Percentiles rank a stretch among this genome's conserved stretches.
Evolutionary conservation across 2,888 invertebrate species (phyloP).

Genomic region (Amphipoea lucens): DNA sequence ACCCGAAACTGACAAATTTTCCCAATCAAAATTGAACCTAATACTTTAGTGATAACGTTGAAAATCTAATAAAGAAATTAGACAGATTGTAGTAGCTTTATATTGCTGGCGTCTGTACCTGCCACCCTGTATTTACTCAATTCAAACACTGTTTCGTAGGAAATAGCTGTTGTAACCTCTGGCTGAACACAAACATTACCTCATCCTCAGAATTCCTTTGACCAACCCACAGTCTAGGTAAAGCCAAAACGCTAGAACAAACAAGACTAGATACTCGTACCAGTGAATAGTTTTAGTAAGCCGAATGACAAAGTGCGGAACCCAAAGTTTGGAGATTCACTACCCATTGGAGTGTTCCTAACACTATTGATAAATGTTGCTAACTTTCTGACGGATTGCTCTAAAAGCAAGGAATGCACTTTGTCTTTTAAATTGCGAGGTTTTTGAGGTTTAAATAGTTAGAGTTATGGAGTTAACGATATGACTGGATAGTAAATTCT

Average conservation of each 20-base stretch:
- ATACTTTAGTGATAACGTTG: too few relatives aligned
- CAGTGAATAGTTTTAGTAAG: conserved; percentile 27
- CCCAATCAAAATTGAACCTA: too few relatives aligned
- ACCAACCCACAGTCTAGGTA: neutral
- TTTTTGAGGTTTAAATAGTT: neutral
- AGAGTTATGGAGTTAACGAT: neutral
- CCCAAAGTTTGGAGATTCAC: conserved; percentile 48
- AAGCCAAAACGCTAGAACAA: conserved; percentile 12
- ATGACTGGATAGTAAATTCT: too few relatives aligned
- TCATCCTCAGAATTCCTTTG: neutral
- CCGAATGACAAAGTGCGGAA: conserved; percentile 30
- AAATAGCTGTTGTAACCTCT: neutral
- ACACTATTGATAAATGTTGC: conserved; percentile 48
- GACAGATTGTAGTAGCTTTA: too few relatives aligned
- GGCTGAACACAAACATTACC: neutral
- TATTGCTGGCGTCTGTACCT: too few relatives aligned
- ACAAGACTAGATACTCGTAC: conserved; percentile 1
- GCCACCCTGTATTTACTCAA: neutral
- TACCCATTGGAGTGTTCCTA: conserved; percentile 37
- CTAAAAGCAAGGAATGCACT: conserved; percentile 45
- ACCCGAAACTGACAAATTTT: too few relatives aligned
- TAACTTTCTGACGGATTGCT: conserved; percentile 48
- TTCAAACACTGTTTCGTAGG: neutral
- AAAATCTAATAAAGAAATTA: too few relatives aligned
- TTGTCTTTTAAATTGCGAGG: neutral